Percentiles rank a stretch among this genome's conserved stretches.
These are phyloP conservation scores for Myanophis thanlyinensis DNA, from an alignment of 2,113 vertebrate species.

Conservation along the genomic window DNA sequence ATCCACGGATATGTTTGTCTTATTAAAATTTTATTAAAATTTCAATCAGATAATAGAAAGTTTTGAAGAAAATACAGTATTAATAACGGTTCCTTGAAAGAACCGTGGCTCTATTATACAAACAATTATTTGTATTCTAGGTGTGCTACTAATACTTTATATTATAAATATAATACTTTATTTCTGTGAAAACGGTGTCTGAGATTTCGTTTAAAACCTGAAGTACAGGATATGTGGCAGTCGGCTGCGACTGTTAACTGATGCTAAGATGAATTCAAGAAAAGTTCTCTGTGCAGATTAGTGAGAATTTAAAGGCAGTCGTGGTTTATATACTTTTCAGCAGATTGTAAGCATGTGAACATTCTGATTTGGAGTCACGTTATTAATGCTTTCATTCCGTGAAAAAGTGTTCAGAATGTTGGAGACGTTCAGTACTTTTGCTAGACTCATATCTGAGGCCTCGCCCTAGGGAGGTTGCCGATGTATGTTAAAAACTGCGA, in stretches of 20 bases:
- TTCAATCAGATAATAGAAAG: neutral
- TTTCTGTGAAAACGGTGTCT: neutral
- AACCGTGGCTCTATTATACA: neutral
- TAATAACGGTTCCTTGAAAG: neutral
- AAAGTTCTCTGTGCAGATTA: neutral
- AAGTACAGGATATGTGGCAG: neutral
- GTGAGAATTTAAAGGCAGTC: neutral
- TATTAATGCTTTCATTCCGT: neutral
- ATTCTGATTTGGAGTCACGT: neutral
- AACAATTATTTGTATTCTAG: neutral
- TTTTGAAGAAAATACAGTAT: neutral
- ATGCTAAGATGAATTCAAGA: neutral
- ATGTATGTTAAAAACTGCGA: neutral
- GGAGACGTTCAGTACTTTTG: neutral
- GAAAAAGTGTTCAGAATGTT: neutral
- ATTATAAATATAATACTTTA: neutral
- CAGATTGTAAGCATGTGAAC: neutral
- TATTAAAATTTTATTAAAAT: neutral
- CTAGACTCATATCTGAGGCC: neutral
- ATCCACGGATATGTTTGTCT: neutral
- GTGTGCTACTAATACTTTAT: neutral
- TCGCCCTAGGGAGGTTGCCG: no score
- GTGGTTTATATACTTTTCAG: constrained; percentile 4
- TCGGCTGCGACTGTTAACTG: neutral
- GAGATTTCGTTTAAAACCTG: neutral